These are phyloP conservation scores for Axinella damicornis DNA, from an alignment of 37 sponge, comb jelly and placozoan species.

Conservation along the genomic window DNA sequence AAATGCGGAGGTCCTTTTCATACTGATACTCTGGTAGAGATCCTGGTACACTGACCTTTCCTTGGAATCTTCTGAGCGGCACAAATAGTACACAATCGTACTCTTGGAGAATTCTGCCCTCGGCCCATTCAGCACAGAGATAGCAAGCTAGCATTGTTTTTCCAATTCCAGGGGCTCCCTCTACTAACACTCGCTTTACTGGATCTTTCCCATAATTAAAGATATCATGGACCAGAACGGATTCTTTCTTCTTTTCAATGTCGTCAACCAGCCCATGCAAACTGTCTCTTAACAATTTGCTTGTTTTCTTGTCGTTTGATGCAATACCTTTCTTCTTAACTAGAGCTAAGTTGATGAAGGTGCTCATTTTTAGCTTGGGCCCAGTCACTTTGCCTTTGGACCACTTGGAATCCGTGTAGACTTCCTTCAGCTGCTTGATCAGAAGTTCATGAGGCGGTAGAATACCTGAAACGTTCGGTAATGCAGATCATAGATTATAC, in stretches of 20 bases:
- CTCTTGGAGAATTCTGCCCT: background rate
- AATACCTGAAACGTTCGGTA: no score
- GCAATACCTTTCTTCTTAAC: background rate
- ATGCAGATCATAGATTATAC: no score
- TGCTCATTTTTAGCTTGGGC: background rate
- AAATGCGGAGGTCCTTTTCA: background rate
- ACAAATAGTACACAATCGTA: constrained; percentile 8
- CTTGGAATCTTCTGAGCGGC: background rate
- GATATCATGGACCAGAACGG: background rate
- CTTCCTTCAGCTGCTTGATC: background rate
- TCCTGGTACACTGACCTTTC: background rate
- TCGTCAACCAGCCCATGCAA: background rate
- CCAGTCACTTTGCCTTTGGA: background rate
- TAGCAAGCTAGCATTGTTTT: background rate
- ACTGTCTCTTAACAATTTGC: background rate
- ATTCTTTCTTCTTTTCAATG: background rate
- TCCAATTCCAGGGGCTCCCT: constrained; percentile 23
- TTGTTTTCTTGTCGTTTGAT: background rate
- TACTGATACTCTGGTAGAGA: no score
- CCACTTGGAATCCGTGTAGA: background rate
- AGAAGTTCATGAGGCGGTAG: background rate
- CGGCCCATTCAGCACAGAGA: background rate
- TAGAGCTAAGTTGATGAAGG: constrained; percentile 7
- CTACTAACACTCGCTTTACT: background rate
- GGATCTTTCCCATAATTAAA: background rate